Evolutionary conservation across 2,888 invertebrate genomes (phyloP), one percentile per base, ranked within the genome.

Genomic region (Harpalus rubripes): DNA sequence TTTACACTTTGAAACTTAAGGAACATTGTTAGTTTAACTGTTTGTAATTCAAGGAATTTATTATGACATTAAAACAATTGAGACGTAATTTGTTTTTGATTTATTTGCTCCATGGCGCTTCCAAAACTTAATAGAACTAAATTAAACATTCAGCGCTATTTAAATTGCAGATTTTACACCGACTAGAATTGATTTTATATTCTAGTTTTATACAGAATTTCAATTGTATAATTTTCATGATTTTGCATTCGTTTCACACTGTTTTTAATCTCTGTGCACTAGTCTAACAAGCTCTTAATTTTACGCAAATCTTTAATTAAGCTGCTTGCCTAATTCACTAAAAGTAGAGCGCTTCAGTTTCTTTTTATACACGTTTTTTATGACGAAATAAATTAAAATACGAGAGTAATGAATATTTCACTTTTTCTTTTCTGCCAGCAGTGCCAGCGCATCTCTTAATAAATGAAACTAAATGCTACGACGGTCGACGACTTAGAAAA

Each of bases 231-330:
- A 74, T 74, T 74, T 52, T 74, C 41, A 44, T 41, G 72, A 74
- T 74, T 74, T 74, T 74, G 72, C 72, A 44, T 74, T 74, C 72
- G 72, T 44, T 68, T 74, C 72, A 44, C 72, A 74, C 72, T 12
- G 16, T 41, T 74, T 15, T 74, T 74, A 74, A 74, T 74, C 18
- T 16, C 18, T 8, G 44, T 74, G 15, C 72, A 74, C 72, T 41
- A 12, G 12, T 15, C 15, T 74, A 74, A 74, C 44, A 16, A 74
- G 72, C 44, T 18, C 44, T 74, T 74, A 16, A 74, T 74, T 68
- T 44, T 44, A 44, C 44, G 44, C 72, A 44, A 74, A 74, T 74
- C 63, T 63, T 63, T 63, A 63, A 63, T 63, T 26, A 63, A 26
- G 63, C 63, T 63, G 26, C 63, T 26, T 22, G 63, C 16, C 7